Evolutionary conservation across 2,797 vertebrate species (phyloP), one percentile per base, ranked within the genome.

Genomic region (Myotis pilosus): DNA sequence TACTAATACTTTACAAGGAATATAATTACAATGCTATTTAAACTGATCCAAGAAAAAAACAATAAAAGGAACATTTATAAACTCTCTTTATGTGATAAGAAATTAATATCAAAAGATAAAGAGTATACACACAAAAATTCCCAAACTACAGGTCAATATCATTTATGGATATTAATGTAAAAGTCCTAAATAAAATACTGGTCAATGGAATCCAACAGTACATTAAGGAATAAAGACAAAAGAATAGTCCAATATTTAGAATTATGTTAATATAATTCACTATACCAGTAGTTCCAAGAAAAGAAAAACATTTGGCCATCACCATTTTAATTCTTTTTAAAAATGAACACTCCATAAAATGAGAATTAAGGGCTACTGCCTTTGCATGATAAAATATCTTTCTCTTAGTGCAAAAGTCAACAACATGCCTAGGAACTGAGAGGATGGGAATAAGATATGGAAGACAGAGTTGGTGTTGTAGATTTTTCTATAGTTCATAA

Each of bases 201-300:
- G 13, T 76, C 75, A 47, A 25, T 72, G 8, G 17, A 90, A 66
- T 72, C 25, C 22, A 68, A 81, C 0, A 85, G 3, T 15, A 38
- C 25, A 68, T 89, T 92, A 47, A 93, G 53, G 44, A 95, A 62
- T 38, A 68, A 74, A 72, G 38, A 92, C 33, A 25, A 89, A 80
- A 83, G 53, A 19, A 66, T 23, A 13, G 12, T 57, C 9, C 15
- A 87, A 68, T 81, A 81, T 66, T 94, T 84, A 92, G 17, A 85
- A 76, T 78, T 76, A 78, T 64, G 79, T 36, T 51, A 85, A 84
- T 41, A 51, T 83, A 83, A 90, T 51, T 64, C 22, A 84, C 60
- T 53, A 71, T 44, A 36, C 9, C 4, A 49, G n/a, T 80, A 69
- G 49, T 82, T 92, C 19, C 25, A 96, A 76, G 62, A 81, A 88